Evolutionary conservation across 1,140 invertebrate species (phyloP).

Genomic region (Diprion similis): DNA sequence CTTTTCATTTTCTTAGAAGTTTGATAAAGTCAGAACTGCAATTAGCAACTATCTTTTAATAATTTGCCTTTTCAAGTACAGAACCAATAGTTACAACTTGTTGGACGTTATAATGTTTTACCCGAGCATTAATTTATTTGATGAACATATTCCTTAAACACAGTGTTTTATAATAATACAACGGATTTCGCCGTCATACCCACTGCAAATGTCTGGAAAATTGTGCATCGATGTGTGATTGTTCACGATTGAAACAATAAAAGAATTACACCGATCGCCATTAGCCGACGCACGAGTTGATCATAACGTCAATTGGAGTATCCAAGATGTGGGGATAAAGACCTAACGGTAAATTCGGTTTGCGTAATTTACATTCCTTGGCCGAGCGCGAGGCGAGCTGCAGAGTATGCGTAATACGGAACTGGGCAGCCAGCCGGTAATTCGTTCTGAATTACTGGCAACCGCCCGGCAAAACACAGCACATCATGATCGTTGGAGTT

Average conservation of each 20-base stretch:
- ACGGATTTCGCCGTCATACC: no score
- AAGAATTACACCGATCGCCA: neutral
- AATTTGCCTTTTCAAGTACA: no score
- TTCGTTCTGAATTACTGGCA: neutral
- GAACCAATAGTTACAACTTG: no score
- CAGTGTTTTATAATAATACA: no score
- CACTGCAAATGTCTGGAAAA: no score
- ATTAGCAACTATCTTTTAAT: neutral
- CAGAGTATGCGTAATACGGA: neutral
- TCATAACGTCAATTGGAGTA: neutral
- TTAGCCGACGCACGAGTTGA: neutral
- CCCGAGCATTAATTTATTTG: no score
- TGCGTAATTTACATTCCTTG: constrained; percentile 14
- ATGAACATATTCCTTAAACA: no score
- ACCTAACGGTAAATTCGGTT: constrained; percentile 9
- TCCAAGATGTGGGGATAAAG: neutral
- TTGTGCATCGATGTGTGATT: neutral
- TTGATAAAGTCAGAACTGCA: neutral
- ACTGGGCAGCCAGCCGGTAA: neutral
- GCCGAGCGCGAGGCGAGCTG: neutral
- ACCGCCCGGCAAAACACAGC: neutral
- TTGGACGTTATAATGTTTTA: no score
- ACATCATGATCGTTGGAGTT: neutral
- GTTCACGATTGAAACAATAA: neutral
- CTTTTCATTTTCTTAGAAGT: neutral